phyloP scores from a whole-genome alignment of 2,113 vertebrate genomes.

The Odontesthes bonariensis region DNA sequence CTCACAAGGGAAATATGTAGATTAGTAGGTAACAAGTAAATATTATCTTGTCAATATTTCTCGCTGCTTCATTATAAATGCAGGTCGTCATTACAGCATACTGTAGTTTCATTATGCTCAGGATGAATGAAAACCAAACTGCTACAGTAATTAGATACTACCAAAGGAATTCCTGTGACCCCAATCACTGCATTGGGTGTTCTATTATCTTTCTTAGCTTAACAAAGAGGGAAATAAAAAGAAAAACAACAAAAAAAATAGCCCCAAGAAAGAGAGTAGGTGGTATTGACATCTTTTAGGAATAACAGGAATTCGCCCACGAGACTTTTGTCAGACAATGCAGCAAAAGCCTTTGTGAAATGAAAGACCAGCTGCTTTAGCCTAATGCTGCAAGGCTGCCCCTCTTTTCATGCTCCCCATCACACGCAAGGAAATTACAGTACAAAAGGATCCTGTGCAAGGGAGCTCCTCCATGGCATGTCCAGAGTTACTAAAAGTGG shows the following conservation, averaged over 20 bases:
- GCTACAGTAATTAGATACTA: conserved; percentile 44
- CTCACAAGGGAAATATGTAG: conserved; percentile 33
- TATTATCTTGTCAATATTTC: conserved; percentile 56
- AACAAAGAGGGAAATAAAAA: neutral
- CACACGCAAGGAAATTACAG: conserved; percentile 38
- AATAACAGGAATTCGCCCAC: conserved; percentile 45
- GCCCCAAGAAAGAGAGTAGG: too few relatives aligned
- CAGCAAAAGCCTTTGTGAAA: conserved; percentile 63
- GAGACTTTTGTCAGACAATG: conserved; percentile 58
- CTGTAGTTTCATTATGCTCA: conserved; percentile 28
- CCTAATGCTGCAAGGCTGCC: conserved; percentile 52
- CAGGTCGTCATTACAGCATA: conserved; percentile 34
- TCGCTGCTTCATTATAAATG: conserved; percentile 44
- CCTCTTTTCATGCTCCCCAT: conserved; percentile 60
- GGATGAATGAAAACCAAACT: conserved; percentile 18
- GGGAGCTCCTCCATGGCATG: conserved; percentile 15
- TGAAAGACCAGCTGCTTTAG: conserved; percentile 62
- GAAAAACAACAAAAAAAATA: too few relatives aligned
- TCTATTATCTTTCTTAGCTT: conserved; percentile 21
- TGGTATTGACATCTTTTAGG: conserved; percentile 33
- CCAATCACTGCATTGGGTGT: conserved; percentile 25
- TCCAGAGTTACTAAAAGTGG: conserved; percentile 25
- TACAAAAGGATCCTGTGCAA: conserved; percentile 39
- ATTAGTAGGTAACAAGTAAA: conserved; percentile 53
- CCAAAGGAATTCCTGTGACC: conserved; percentile 7